Base-by-base conservation (phyloP, 1,140 invertebrate genomes). In the Diorhabda elongata region DNA sequence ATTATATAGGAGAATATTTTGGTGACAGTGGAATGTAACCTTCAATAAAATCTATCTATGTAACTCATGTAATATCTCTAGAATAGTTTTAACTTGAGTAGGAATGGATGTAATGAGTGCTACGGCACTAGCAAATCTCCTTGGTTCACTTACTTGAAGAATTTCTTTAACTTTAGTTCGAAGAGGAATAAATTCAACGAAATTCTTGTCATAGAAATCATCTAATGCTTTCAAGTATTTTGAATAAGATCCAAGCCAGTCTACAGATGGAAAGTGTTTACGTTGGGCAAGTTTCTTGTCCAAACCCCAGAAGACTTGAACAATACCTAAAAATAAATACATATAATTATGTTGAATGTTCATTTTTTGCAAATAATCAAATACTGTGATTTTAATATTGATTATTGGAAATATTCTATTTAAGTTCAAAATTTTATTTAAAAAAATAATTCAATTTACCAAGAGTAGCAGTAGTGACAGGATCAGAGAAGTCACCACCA, bases 401-500 rank as follows among this genome's bases (percentile, higher is more conserved):
- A 52, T 52, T 52, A 9, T 52, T 52, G 8, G 45, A 6, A 9
- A 9, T 52, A 52, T 9, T 52, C 45, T 1, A 52, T 52, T 52
- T 52, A 52, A 6, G 2, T 52, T 9, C 45, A 9, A 5, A 52
- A 5, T 52, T 52, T 52, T 52, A 6, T 6, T 52, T 52, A 52
- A 52, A 52, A 52, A 52, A 52, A 52, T 52, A 52, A 8, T 52
- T 52, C 2, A 52, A 43, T 45, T 67, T 71, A 75, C 76, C 76
- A 62, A 99, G 88, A 42, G 98, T 99, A 68, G 98, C 97, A 5
- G 97, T 97, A 4, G 98, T 99, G 42, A 99, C 98, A 69, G 98
- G 98, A 89, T 99, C 98, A 45, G 98, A 99, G 87, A 99, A 99
- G 84, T 99, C 98, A 88, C 98, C 98, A 88, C 98, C 98, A 82